Evolutionary conservation across 2,113 vertebrate genomes (phyloP).

Genomic region (Pardalotus punctatus): DNA sequence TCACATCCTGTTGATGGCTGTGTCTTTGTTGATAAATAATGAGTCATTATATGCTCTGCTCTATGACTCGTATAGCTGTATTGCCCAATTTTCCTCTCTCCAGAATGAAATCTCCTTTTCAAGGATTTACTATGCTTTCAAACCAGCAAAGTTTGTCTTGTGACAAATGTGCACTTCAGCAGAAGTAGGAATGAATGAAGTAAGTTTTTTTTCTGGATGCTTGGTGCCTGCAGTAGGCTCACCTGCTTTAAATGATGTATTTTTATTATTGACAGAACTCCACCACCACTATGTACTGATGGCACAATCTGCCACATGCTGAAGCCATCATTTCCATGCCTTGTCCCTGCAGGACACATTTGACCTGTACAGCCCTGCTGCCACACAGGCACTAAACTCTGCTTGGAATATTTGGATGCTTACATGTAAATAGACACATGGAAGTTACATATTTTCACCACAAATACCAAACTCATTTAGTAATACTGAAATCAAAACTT

Average conservation of each 20-base stretch:
- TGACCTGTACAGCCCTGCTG: neutral
- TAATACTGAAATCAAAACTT: neutral
- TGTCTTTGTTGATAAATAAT: conserved; percentile 64
- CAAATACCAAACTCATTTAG: neutral
- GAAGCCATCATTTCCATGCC: neutral
- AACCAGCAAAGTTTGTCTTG: neutral
- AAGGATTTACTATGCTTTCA: neutral
- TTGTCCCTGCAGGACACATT: neutral
- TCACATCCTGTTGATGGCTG: conserved; percentile 41
- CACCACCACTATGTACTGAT: neutral
- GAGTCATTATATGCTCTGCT: conserved; percentile 17
- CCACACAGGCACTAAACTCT: neutral
- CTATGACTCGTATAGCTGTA: conserved; percentile 9
- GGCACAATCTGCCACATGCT: neutral
- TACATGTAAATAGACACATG: neutral
- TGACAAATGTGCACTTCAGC: neutral
- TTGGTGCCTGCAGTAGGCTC: neutral
- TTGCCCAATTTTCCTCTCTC: neutral
- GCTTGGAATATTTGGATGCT: neutral
- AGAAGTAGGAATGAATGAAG: neutral
- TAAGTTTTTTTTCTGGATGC: neutral
- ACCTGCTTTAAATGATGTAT: neutral
- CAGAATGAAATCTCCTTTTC: neutral
- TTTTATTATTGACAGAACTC: neutral
- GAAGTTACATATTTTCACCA: neutral